A percentile compares a stretch with the other conserved stretches of the same genome.
Conservation (phyloP, 2,797 vertebrate species). For the Tragopan temminckii region DNA sequence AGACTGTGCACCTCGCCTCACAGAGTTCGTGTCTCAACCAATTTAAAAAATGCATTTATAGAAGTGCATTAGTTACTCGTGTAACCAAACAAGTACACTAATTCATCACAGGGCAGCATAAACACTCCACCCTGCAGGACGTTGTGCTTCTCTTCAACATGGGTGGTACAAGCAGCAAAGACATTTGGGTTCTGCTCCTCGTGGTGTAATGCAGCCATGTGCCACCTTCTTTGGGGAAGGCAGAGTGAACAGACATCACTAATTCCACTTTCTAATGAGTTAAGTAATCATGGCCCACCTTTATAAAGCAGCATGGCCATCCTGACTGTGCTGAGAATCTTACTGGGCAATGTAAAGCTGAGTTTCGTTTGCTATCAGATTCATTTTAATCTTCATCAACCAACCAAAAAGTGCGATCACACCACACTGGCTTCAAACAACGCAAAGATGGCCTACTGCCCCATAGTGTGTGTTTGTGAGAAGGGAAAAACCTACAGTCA, state of each 20-base stretch:
- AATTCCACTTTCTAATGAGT: not conserved
- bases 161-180: not conserved
- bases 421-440: not conserved
- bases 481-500: not conserved
- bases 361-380: not conserved
- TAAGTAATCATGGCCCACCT: not conserved
- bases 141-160: not conserved
- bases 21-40: not conserved
- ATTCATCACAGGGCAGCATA: not conserved
- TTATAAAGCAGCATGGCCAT: accelerated
- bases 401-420: accelerated
- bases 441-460: not conserved
- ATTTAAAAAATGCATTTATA: not conserved
- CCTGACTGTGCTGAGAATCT: not conserved
- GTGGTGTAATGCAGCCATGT: not conserved
- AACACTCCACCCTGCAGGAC: not conserved
- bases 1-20: not conserved
- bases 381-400: not conserved
- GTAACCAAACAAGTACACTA: not conserved
- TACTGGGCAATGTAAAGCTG: not conserved
- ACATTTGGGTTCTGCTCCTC: not conserved
- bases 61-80: not conserved
- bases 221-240: not conserved
- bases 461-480: accelerated
- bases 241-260: not conserved